Evolutionary conservation across 1,140 invertebrate species (phyloP), one percentile per base, ranked within the genome.

Genomic region (Drosophila paulistorum): DNA sequence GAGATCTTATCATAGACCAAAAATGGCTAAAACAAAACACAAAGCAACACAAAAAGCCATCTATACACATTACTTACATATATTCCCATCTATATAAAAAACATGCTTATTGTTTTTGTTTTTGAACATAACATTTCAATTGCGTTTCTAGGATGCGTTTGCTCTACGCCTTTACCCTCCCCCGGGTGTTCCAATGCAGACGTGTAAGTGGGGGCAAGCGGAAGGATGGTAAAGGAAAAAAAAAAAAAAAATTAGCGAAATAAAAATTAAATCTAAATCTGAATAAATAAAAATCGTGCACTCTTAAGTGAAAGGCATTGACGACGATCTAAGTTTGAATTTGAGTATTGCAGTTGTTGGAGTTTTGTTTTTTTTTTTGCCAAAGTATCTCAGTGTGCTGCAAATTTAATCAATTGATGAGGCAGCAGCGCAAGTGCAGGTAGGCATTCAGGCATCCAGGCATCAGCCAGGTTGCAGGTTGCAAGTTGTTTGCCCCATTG

Each of bases 321-420:
- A 87, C 80, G 74, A 87, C 74, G 84, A 87, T 89, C 83, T 79
- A 77, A 72, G 63, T 69, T 61, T 48, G 67, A 45, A 67, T 41
- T 48, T 35, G 37, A 39, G 37, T 39, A 39, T 39, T 39, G 37
- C 11, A 39, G 37, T 41, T 45, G 37, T 26, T 33, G 41, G 35
- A 37, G 35, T 37, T 37, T 41, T 33, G 10, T 13, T 17, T 17
- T 42, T 14, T 58, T 68, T 45, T 51, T 51, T 51, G 79, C 79
- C 68, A 71, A 79, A 79, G 76, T 79, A 79, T 79, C 76, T 79
- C 73, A 79, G 65, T 73, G 74, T 69, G 77, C 78, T 71, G 84
- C 84, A 87, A 87, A 87, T 87, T 89, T 87, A 87, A 87, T 87
- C 84, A 87, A 87, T 87, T 87, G 84, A 87, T 87, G 84, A 87